Conservation (phyloP, 2,113 vertebrate species). For the Trogon melanurus region DNA sequence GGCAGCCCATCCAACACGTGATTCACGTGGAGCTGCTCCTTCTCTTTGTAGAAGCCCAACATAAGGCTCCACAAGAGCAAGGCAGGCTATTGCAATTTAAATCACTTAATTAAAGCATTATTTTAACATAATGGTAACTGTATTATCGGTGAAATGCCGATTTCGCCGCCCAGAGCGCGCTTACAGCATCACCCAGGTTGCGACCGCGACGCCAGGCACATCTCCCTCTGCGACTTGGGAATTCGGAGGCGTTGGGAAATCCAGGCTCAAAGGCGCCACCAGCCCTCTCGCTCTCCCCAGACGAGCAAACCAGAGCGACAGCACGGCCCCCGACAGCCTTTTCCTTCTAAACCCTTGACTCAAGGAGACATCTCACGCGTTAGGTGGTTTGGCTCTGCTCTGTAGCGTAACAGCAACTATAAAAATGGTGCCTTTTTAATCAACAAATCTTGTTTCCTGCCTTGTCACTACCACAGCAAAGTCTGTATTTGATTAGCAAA, state of each 20-base stretch:
- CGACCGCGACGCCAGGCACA: background rate
- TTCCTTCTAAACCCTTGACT: background rate
- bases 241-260: rapidly evolving
- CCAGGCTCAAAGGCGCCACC: background rate
- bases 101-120: background rate
- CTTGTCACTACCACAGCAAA: background rate
- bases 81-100: background rate
- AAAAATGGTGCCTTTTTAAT: background rate
- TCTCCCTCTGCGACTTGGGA: background rate
- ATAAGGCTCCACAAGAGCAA: background rate
- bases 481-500: conserved; percentile 16
- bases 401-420: background rate
- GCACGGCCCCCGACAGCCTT: rapidly evolving
- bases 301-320: background rate
- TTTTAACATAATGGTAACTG: background rate
- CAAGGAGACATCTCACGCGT: background rate
- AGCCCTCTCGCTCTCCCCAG: background rate
- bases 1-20: background rate
- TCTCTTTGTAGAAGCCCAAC: background rate
- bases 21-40: rapidly evolving
- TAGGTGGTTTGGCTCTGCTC: background rate
- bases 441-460: background rate
- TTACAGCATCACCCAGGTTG: background rate
- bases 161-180: rapidly evolving
- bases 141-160: background rate